Percentiles rank a stretch among this genome's conserved stretches.
These are phyloP conservation scores for Channa argus DNA, from an alignment of 2,113 vertebrate species.

Conservation along the genomic window DNA sequence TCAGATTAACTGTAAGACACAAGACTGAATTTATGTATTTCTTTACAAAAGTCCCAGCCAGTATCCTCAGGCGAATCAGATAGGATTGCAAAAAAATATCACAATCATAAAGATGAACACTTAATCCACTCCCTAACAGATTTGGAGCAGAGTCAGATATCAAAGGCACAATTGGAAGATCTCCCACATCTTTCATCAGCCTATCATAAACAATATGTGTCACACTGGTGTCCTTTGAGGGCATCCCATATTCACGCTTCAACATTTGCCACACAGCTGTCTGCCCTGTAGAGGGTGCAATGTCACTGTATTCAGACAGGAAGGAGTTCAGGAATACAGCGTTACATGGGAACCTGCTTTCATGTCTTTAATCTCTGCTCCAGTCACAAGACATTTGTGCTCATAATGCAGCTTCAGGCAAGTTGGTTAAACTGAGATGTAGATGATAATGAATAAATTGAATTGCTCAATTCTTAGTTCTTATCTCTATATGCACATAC, in stretches of 20 bases:
- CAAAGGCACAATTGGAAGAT: constrained; percentile 20
- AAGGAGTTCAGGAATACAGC: background rate
- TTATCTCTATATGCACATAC: constrained; percentile 38
- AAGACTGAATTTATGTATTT: constrained; percentile 34
- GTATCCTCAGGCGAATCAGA: constrained; percentile 41
- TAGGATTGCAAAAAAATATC: constrained; percentile 40
- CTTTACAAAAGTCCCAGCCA: background rate
- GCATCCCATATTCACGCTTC: background rate
- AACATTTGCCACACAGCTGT: too few relatives aligned
- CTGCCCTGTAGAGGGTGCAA: constrained; percentile 53
- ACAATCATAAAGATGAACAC: constrained; percentile 16
- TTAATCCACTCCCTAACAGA: constrained; percentile 16
- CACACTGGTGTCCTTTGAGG: constrained; percentile 30
- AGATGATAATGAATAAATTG: constrained; percentile 62
- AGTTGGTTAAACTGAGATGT: constrained; percentile 49
- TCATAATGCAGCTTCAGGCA: constrained; percentile 52
- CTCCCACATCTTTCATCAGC: constrained; percentile 19
- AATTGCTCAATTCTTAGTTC: constrained; percentile 62
- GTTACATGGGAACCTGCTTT: constrained; percentile 55
- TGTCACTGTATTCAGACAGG: background rate
- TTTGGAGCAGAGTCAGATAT: constrained; percentile 17
- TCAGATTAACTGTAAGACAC: constrained; percentile 18
- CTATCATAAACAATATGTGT: constrained; percentile 50
- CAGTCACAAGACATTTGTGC: constrained; percentile 76
- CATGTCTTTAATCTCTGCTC: constrained; percentile 54